phyloP scores from a whole-genome alignment of 2,797 vertebrate genomes.

The Fistularia tabacaria region DNA sequence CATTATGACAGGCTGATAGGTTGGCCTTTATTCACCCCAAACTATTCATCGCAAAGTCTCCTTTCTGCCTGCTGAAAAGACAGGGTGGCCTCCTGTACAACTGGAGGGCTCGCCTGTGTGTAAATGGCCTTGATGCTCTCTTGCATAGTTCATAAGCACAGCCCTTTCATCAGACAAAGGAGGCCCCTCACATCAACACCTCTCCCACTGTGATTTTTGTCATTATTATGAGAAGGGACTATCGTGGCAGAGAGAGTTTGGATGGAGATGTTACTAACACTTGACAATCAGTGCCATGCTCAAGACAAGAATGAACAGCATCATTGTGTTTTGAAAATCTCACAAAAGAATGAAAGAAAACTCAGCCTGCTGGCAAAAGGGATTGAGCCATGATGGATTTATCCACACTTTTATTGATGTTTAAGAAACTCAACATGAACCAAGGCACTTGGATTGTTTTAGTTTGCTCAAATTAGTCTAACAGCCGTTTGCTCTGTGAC shows the following conservation, averaged over 20 bases:
- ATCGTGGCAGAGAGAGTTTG: constrained; percentile 18
- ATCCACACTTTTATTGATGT: constrained; percentile 55
- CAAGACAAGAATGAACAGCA: constrained; percentile 16
- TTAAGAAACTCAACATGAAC: constrained; percentile 60
- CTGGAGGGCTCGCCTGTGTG: constrained; percentile 55
- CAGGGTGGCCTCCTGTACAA: constrained; percentile 55
- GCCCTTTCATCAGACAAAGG: constrained; percentile 50
- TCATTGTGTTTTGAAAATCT: constrained; percentile 7
- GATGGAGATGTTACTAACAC: constrained; percentile 56
- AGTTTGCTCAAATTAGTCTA: constrained; percentile 24
- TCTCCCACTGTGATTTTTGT: constrained; percentile 57
- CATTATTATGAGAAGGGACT: constrained; percentile 45
- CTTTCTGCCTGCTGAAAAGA: constrained; percentile 57
- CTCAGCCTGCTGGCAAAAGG: neutral
- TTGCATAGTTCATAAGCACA: constrained; percentile 52
- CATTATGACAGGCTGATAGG: constrained; percentile 69
- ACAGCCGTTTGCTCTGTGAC: neutral
- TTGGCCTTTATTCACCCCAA: constrained; percentile 64
- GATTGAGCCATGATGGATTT: constrained; percentile 20
- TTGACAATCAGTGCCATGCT: constrained; percentile 38
- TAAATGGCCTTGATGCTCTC: constrained; percentile 55
- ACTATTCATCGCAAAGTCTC: constrained; percentile 56
- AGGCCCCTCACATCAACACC: constrained; percentile 54
- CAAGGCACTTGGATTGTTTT: constrained; percentile 54
- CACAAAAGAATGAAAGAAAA: constrained; percentile 3